These are phyloP conservation scores for Spodoptera littoralis DNA, from an alignment of 2,888 invertebrate species.

Conservation along the genomic window DNA sequence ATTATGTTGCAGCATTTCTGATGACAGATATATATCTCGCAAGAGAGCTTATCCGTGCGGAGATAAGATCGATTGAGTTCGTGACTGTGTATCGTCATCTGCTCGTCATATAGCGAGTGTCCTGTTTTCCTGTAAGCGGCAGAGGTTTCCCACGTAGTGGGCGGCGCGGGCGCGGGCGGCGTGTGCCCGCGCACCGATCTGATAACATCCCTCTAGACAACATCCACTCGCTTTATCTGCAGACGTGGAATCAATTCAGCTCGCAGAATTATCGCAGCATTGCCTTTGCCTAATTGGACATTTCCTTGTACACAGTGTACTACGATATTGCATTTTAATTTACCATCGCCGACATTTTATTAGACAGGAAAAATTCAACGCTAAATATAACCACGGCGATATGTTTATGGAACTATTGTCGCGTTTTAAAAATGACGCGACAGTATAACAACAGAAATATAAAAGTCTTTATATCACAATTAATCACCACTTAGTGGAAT, in stretches of 20 bases:
- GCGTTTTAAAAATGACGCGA: slow-evolving; percentile 77
- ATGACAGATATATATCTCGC: slow-evolving; percentile 27
- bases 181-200: slow-evolving; percentile 82
- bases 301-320: slow-evolving; percentile 70
- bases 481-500: slow-evolving; percentile 82
- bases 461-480: slow-evolving; percentile 85
- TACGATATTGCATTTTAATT: slow-evolving; percentile 57
- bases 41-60: slow-evolving; percentile 35
- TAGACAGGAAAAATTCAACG: slow-evolving; percentile 35
- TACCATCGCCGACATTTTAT: slow-evolving; percentile 38
- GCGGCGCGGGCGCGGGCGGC: slow-evolving; percentile 78
- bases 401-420: slow-evolving; percentile 73
- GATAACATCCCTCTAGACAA: slow-evolving; percentile 82
- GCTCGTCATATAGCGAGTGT: slow-evolving; percentile 33
- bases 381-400: slow-evolving; percentile 58
- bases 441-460: slow-evolving; percentile 83
- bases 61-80: slow-evolving; percentile 40
- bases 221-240: slow-evolving; percentile 82
- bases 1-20: slow-evolving; percentile 48
- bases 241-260: slow-evolving; percentile 84
- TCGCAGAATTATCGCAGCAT: slow-evolving; percentile 84
- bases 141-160: slow-evolving; percentile 78
- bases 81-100: slow-evolving; percentile 32
- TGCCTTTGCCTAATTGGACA: slow-evolving; percentile 84
- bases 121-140: slow-evolving; percentile 47